These are phyloP conservation scores for Aphidius gifuensis DNA, from an alignment of 1,140 invertebrate species.

Conservation along the genomic window DNA sequence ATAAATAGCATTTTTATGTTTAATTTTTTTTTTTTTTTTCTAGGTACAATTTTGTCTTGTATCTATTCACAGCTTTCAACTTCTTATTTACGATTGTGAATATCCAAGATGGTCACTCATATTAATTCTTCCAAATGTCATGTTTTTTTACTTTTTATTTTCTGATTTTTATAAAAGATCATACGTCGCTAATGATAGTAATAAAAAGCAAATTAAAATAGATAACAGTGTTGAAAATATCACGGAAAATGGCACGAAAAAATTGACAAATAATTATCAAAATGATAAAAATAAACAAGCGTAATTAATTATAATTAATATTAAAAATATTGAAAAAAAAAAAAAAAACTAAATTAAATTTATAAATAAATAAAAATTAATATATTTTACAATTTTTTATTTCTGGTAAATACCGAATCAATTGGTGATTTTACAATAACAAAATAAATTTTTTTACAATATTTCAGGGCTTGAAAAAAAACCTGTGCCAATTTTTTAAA, in stretches of 20 bases:
- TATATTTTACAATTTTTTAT: too few species aligned
- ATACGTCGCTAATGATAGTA: slow-evolving; percentile 46
- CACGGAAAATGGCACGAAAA: background rate
- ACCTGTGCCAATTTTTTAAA: too few species aligned
- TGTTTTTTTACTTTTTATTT: slow-evolving; percentile 79
- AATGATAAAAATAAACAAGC: slow-evolving; percentile 24
- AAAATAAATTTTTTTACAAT: too few species aligned
- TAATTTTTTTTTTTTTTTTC: slow-evolving; percentile 40
- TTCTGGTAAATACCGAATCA: too few species aligned
- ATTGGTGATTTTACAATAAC: too few species aligned
- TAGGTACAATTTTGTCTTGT: slow-evolving; percentile 75
- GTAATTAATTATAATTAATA: background rate
- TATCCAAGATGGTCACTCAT: slow-evolving; percentile 74
- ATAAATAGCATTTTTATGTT: slow-evolving; percentile 16
- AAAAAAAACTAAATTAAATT: background rate
- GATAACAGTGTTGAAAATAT: slow-evolving; percentile 20
- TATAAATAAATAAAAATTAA: too few species aligned
- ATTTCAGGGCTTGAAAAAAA: too few species aligned
- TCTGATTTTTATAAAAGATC: slow-evolving; percentile 76
- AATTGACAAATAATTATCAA: slow-evolving; percentile 24
- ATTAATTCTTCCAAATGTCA: slow-evolving; percentile 73
- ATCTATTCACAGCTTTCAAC: slow-evolving; percentile 75
- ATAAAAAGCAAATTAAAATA: slow-evolving; percentile 16
- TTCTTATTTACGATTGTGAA: slow-evolving; percentile 80
- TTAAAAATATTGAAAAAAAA: background rate